Percentiles rank a stretch among this genome's conserved stretches.
Evolutionary conservation across 2,113 vertebrate species (phyloP).

Genomic region (Terrapene triunguis): DNA sequence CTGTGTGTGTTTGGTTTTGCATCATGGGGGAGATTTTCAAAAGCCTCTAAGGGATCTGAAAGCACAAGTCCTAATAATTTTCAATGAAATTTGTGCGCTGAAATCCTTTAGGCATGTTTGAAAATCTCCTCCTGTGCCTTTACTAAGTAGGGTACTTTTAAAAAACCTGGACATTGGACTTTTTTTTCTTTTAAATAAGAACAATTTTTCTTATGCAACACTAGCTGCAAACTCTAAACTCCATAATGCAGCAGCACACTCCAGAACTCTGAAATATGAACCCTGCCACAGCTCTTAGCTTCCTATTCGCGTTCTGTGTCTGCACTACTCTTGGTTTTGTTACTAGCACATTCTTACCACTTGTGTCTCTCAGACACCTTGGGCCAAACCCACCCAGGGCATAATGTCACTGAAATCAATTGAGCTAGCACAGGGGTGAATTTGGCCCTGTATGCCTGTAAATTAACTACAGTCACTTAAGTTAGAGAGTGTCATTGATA

Average conservation of each 20-base stretch:
- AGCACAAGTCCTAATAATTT: neutral
- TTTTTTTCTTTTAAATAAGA: slow-evolving; percentile 16
- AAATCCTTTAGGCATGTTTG: neutral
- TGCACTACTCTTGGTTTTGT: slow-evolving; percentile 47
- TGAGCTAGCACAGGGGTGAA: slow-evolving; percentile 42
- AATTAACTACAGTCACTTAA: slow-evolving; percentile 65
- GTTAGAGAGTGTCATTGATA: slow-evolving; percentile 68
- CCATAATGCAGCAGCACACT: neutral
- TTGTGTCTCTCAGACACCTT: slow-evolving; percentile 51
- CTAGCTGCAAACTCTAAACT: neutral
- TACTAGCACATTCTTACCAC: slow-evolving; percentile 59
- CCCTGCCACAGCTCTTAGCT: slow-evolving; percentile 43
- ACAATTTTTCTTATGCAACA: slow-evolving; percentile 11
- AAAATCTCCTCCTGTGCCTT: neutral
- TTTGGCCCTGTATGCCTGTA: slow-evolving; percentile 57
- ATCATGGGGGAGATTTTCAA: neutral
- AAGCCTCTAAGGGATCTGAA: neutral
- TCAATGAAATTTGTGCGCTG: neutral
- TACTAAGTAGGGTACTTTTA: neutral
- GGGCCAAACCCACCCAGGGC: neutral
- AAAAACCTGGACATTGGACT: slow-evolving; percentile 18
- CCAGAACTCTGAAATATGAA: slow-evolving; percentile 54
- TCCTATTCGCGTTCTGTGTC: slow-evolving; percentile 50
- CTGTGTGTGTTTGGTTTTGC: neutral
- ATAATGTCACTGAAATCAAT: slow-evolving; percentile 4